Conservation (phyloP, 2,113 vertebrate genomes). For the Arothron firmamentum region DNA sequence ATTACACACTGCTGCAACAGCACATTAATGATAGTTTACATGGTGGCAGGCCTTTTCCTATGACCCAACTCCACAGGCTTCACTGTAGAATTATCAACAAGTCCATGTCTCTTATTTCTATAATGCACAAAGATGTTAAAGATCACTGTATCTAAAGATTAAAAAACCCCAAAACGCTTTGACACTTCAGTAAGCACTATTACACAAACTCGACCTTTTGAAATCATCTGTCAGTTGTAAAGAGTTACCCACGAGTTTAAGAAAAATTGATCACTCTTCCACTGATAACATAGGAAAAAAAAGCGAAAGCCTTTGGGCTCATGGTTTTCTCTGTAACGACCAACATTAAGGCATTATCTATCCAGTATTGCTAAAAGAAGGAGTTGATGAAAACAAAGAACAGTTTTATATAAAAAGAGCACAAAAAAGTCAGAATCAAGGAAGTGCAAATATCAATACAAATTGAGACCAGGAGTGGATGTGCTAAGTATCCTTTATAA, state of each 20-base stretch:
- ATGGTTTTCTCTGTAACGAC: slow-evolving; percentile 44
- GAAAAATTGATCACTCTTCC: no score
- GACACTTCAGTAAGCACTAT: slow-evolving; percentile 57
- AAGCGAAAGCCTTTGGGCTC: slow-evolving; percentile 43
- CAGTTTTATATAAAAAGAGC: slow-evolving; percentile 35
- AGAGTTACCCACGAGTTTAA: slow-evolving; percentile 58
- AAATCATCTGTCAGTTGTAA: slow-evolving; percentile 56
- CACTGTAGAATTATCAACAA: slow-evolving; percentile 8
- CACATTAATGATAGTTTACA: slow-evolving; percentile 28
- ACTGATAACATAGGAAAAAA: slow-evolving; percentile 28
- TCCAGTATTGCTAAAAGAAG: slow-evolving; percentile 71
- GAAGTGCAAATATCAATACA: slow-evolving; percentile 63
- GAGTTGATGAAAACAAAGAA: slow-evolving; percentile 39
- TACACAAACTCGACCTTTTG: slow-evolving; percentile 50
- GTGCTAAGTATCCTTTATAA: slow-evolving; percentile 46
- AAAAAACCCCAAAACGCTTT: slow-evolving; percentile 53
- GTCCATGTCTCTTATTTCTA: slow-evolving; percentile 38
- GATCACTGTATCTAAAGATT: slow-evolving; percentile 54
- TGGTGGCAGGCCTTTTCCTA: slow-evolving; percentile 13
- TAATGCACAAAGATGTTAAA: slow-evolving; percentile 55
- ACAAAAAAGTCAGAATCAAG: slow-evolving; percentile 30
- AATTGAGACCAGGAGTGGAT: slow-evolving; percentile 36
- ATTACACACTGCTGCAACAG: slow-evolving; percentile 30
- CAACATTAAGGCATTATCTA: slow-evolving; percentile 73
- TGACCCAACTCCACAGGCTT: slow-evolving; percentile 27